Evolutionary conservation across 2,888 invertebrate genomes (phyloP).

Genomic region (Patella pellucida): DNA sequence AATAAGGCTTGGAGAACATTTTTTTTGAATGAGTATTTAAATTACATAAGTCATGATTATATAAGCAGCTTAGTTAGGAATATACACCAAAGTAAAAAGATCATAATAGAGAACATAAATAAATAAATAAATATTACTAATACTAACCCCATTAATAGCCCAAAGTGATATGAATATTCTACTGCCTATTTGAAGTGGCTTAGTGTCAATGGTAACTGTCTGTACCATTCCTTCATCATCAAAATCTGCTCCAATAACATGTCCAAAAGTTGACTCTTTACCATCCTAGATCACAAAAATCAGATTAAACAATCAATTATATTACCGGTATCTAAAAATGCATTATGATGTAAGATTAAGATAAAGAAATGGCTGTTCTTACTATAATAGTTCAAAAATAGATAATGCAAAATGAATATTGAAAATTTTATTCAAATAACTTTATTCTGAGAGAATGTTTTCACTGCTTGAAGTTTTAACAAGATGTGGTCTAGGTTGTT

Average conservation of each 20-base stretch:
- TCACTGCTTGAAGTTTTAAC: too few relatives aligned
- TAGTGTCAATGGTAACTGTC: slow-evolving; percentile 25
- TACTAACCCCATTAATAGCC: slow-evolving; percentile 34
- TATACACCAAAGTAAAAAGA: not conserved
- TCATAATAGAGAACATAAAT: not conserved
- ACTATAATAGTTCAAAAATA: too few relatives aligned
- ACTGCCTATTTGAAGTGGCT: slow-evolving; percentile 9
- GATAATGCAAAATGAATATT: too few relatives aligned
- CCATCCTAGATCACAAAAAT: slow-evolving; percentile 13
- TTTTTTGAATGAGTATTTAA: not conserved
- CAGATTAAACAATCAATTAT: too few relatives aligned
- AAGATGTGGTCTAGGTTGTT: too few relatives aligned
- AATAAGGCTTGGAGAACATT: not conserved
- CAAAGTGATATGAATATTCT: slow-evolving; percentile 29
- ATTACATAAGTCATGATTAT: too few relatives aligned
- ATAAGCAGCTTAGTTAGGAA: too few relatives aligned
- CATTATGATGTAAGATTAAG: too few relatives aligned
- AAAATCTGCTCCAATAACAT: slow-evolving; percentile 19
- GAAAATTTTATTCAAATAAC: too few relatives aligned
- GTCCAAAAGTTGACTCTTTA: slow-evolving; percentile 2
- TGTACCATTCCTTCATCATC: slow-evolving; percentile 35
- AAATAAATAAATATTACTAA: not conserved
- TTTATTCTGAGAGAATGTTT: too few relatives aligned
- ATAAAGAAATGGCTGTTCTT: too few relatives aligned
- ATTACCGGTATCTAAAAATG: too few relatives aligned